Evolutionary conservation across 1,140 invertebrate species (phyloP), one percentile per base, ranked within the genome.

Genomic region (Drosophila parvula): DNA sequence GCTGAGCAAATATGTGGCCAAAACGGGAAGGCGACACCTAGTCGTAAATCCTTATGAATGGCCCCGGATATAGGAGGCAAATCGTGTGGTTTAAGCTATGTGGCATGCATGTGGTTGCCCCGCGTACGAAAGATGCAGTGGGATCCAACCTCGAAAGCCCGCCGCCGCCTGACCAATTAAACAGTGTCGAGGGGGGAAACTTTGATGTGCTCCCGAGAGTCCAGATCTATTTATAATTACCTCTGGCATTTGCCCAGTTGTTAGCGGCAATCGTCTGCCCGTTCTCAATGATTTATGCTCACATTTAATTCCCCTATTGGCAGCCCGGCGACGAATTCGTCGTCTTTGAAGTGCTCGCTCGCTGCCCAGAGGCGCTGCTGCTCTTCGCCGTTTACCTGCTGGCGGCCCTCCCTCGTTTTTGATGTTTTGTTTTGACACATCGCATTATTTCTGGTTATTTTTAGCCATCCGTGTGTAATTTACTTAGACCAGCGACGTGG

Each of bases 371-470:
- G 36, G 22, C 22, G 3, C 22, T 32, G 32, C 32, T 22, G 44
- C 45, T 51, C 56, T 79, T 57, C 45, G 56, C 11, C n/a, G 32
- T 22, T 50, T 43, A 40, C 45, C 63, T 41, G 44, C 60, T 43
- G 61, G 61, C 67, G 53, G 48, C 30, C 44, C 45, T 28, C 16
- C 34, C 50, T 77, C 51, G 63, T 71, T 83, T 86, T 86, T 86
- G 84, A 86, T 86, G 83, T 89, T 88, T 74, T 86, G 83, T 86
- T 86, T 86, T 88, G 83, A 86, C 83, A 86, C 83, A 82, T 77
- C 79, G 55, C 84, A 88, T 88, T 89, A 89, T 88, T 89, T 75
- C 53, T 43, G 80, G n/a, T 53, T 88, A 89, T 88, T 88, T 89
- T 80, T 75, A 71, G 84, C 8, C 50, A n/a, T 4, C 51, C 57